These are phyloP conservation scores for Leptinotarsa tumamoca DNA, from an alignment of 2,888 invertebrate species.

Conservation along the genomic window DNA sequence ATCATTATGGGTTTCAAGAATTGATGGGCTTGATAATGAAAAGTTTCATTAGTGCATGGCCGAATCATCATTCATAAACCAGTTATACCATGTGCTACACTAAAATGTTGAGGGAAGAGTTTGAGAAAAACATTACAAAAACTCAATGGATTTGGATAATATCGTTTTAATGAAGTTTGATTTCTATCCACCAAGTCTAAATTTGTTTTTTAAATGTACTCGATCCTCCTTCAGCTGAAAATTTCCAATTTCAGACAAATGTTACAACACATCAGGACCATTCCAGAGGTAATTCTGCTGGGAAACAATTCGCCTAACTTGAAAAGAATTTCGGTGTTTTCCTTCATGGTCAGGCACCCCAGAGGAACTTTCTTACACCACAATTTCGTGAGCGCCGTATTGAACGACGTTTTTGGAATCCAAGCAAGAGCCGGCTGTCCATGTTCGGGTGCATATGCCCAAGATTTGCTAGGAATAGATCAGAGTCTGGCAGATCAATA, in stretches of 20 bases:
- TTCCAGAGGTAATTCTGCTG: slow-evolving; percentile 82
- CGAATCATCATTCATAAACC: no score
- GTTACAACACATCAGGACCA: slow-evolving; percentile 80
- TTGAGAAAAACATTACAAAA: no score
- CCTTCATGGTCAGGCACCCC: slow-evolving; percentile 86
- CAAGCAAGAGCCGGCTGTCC: slow-evolving; percentile 85
- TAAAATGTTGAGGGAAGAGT: no score
- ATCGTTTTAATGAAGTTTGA: no score
- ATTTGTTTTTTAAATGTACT: no score
- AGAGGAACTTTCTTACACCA: slow-evolving; percentile 88
- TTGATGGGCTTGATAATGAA: no score
- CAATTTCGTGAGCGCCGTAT: slow-evolving; percentile 86
- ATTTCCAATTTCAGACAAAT: slow-evolving; percentile 75
- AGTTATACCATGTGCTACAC: no score
- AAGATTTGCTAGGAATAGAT: slow-evolving; percentile 87
- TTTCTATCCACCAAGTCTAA: no score
- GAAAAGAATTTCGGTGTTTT: slow-evolving; percentile 84
- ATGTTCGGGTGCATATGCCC: slow-evolving; percentile 87
- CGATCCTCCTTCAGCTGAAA: no score
- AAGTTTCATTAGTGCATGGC: no score
- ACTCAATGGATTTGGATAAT: no score
- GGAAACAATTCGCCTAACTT: slow-evolving; percentile 77
- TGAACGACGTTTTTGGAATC: slow-evolving; percentile 93
- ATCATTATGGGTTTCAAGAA: no score
- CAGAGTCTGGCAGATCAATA: slow-evolving; percentile 80